phyloP scores from a whole-genome alignment of 2,888 invertebrate species.

The Drosophila pseudotakahashii region DNA sequence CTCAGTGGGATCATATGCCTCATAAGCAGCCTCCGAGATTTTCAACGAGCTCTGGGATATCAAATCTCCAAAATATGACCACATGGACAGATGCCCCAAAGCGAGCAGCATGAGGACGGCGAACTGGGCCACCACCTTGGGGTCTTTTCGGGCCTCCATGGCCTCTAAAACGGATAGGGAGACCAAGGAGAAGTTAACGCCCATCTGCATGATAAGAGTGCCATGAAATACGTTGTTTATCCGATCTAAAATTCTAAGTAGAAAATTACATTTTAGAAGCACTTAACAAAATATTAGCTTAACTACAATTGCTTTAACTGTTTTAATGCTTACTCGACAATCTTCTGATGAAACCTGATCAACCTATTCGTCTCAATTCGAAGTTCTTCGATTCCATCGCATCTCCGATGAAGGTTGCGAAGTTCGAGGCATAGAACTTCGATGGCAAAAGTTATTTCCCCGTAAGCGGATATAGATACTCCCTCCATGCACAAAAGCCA shows the following conservation, averaged over 20 bases:
- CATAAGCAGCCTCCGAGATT: conserved; percentile 16
- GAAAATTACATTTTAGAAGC: too few relatives aligned
- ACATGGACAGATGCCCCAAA: conserved; percentile 19
- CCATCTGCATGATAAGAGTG: conserved; percentile 22
- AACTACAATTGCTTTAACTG: too few relatives aligned
- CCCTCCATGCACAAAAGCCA: conserved; percentile 19
- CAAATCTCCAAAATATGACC: conserved; percentile 10
- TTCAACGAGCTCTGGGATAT: conserved; percentile 6
- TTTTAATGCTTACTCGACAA: conserved; percentile 7
- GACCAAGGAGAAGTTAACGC: conserved; percentile 9
- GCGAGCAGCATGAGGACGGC: conserved; percentile 10
- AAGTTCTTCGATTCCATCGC: not conserved
- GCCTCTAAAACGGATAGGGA: conserved; percentile 27
- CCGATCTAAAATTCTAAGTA: conserved; percentile 10
- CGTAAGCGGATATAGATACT: not conserved
- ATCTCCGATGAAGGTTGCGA: not conserved
- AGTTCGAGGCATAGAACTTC: conserved; percentile 19
- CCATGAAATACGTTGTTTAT: conserved; percentile 20
- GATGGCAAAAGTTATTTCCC: conserved; percentile 1
- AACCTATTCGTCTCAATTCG: not conserved
- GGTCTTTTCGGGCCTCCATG: conserved; percentile 13
- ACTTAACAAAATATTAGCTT: too few relatives aligned
- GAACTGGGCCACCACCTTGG: conserved; percentile 14
- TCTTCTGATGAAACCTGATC: conserved; percentile 4
- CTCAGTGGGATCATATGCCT: conserved; percentile 3